A percentile compares a stretch with the other conserved stretches of the same genome.
Conservation (phyloP, 2,888 invertebrate species). For the Labia minor region DNA sequence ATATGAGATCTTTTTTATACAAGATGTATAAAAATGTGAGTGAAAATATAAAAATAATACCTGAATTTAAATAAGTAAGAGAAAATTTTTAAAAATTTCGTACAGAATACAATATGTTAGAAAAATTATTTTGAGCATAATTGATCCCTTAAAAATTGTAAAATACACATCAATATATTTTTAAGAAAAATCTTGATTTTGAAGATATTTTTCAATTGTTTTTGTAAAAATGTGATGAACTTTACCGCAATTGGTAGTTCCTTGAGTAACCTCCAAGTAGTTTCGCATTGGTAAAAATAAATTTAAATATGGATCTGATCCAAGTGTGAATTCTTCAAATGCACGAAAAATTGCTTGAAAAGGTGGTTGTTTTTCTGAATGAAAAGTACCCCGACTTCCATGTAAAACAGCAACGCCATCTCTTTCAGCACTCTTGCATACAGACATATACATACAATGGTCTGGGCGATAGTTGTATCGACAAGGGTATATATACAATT, state of each 20-base stretch:
- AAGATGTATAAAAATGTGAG: too few species aligned
- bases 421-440: constrained; percentile 59
- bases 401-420: constrained; percentile 75
- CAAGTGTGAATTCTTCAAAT: constrained; percentile 55
- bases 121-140: too few species aligned
- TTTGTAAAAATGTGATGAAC: constrained; percentile 42
- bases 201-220: constrained; percentile 17
- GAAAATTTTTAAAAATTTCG: too few species aligned
- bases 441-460: constrained; percentile 91
- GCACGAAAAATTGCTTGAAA: constrained; percentile 62
- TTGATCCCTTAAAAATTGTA: too few species aligned
- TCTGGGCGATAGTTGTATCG: constrained; percentile 87
- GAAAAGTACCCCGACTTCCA: constrained; percentile 78
- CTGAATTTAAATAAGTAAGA: too few species aligned
- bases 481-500: constrained; percentile 69
- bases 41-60: too few species aligned
- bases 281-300: constrained; percentile 49
- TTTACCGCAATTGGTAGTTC: constrained; percentile 53
- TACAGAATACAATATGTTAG: too few species aligned
- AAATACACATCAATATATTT: too few species aligned
- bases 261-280: constrained; percentile 42
- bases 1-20: too few species aligned
- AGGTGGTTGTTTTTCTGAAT: constrained; percentile 72
- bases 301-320: constrained; percentile 50
- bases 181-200: not conserved